Evolutionary conservation across 1,140 invertebrate species (phyloP), one percentile per base, ranked within the genome.

Genomic region (Drosophila arawakana): DNA sequence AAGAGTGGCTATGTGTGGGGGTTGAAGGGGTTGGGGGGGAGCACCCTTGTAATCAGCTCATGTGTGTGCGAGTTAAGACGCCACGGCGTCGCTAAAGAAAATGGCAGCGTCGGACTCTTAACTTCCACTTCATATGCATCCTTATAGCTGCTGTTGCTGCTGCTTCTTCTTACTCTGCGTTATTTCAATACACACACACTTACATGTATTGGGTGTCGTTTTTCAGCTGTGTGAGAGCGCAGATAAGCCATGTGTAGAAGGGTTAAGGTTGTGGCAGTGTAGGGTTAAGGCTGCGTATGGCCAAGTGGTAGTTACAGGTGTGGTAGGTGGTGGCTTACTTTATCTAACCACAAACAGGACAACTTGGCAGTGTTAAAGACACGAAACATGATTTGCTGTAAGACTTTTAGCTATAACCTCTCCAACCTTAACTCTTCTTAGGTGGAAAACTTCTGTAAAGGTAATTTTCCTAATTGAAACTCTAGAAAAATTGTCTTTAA

Each of bases 31-130:
- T 6, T 41, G 11, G 7, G 50, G 50, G 54, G 21, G 5, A 7
- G 10, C 41, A 15, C 39, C 39, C 63, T 73, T 71, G 80, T 82
- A 88, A 86, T 86, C 70, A 88, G 83, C 83, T 88, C 83, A 88
- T 88, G 77, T 88, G 82, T 85, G 80, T 41, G 74, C 46, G 66
- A 49, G 61, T 67, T 39, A 75, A 77, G 63, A 44, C 46, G 39
- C 25, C 30, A 46, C 46, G 34, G 34, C 30, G 50, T 21, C 63
- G 44, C 61, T 71, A 84, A 78, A 63, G 54, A 61, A 85, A 81
- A 75, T 44, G 73, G 76, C 76, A 69, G 71, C 71, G 65, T 52
- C 65, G 65, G 65, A 46, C 68, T 46, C 52, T 76, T 46, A 69
- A 63, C 69, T 78, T 75, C 58, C 72, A 74, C 72, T 70, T 74